Percentiles rank a stretch among this genome's conserved stretches.
phyloP scores from a whole-genome alignment of 92 coral and sea anemone genomes.

The Actinernus sp. region DNA sequence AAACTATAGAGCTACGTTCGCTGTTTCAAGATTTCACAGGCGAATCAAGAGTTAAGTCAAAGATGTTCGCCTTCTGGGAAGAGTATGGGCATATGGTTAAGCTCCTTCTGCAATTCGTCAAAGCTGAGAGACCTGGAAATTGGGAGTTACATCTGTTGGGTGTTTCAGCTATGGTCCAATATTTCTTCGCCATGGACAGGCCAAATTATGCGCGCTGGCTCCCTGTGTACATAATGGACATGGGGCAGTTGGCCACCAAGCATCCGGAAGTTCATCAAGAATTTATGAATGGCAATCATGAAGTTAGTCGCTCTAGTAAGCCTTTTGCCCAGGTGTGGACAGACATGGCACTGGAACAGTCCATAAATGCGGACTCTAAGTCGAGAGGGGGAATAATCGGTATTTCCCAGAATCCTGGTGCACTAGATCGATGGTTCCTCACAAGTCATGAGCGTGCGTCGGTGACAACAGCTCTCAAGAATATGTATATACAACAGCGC shows the following conservation, averaged over 20 bases:
- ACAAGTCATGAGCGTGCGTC: constrained; percentile 63
- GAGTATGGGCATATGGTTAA: constrained; percentile 48
- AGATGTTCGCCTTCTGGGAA: constrained; percentile 49
- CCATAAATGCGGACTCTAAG: constrained; percentile 60
- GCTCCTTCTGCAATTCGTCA: constrained; percentile 53
- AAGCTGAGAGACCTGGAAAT: constrained; percentile 60
- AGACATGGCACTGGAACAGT: constrained; percentile 69
- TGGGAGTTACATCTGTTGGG: constrained; percentile 51
- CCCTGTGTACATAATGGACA: constrained; percentile 50
- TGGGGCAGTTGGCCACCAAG: constrained; percentile 43
- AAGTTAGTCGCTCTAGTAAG: constrained; percentile 38
- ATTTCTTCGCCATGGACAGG: constrained; percentile 64
- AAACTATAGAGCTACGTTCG: constrained; percentile 18
- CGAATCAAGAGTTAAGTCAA: constrained; percentile 29
- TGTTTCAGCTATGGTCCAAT: constrained; percentile 46
- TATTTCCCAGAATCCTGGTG: too few relatives aligned
- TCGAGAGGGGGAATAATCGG: too few relatives aligned
- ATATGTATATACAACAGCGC: constrained; percentile 33
- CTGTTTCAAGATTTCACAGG: constrained; percentile 9
- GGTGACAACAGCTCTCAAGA: constrained; percentile 61
- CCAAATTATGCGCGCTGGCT: constrained; percentile 57
- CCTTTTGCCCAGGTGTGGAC: constrained; percentile 67
- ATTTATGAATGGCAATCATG: constrained; percentile 37
- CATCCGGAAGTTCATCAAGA: constrained; percentile 53
- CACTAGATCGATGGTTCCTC: constrained; percentile 62